Conservation (phyloP, 2,797 vertebrate species). For the Macropus fuliginosus region DNA sequence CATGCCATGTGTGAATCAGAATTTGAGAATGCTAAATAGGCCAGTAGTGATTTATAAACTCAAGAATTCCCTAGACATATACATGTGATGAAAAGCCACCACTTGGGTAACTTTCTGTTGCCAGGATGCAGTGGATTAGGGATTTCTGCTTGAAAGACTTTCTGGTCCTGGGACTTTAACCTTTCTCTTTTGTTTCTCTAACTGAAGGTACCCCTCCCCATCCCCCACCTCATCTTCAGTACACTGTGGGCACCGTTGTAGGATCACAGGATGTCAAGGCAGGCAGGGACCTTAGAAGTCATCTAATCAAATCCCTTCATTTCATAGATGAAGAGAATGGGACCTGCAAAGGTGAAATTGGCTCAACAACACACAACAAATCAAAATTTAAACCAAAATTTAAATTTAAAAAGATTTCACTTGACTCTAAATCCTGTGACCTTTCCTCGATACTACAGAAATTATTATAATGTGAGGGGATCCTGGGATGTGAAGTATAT, state of each 20-base stretch:
- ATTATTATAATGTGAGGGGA: neutral
- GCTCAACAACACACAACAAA: neutral
- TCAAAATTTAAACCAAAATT: neutral
- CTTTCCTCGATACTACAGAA: neutral
- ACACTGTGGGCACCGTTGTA: neutral
- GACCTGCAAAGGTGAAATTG: neutral
- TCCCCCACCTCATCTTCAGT: neutral
- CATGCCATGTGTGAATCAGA: neutral
- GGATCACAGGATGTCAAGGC: neutral
- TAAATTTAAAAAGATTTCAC: neutral
- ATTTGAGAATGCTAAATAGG: neutral
- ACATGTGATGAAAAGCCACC: neutral
- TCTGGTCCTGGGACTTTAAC: neutral
- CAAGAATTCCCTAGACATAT: neutral
- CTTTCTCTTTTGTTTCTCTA: neutral
- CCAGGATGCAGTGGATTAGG: neutral
- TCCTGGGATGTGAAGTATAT: neutral
- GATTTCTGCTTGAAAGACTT: neutral
- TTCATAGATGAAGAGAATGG: neutral
- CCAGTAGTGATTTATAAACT: neutral
- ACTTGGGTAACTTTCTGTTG: neutral
- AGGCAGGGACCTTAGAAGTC: neutral
- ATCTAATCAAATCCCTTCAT: neutral
- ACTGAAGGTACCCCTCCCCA: neutral
- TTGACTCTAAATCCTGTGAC: neutral